Base-by-base conservation (phyloP, 2,113 vertebrate species). In the Myrmecobius fasciatus region DNA sequence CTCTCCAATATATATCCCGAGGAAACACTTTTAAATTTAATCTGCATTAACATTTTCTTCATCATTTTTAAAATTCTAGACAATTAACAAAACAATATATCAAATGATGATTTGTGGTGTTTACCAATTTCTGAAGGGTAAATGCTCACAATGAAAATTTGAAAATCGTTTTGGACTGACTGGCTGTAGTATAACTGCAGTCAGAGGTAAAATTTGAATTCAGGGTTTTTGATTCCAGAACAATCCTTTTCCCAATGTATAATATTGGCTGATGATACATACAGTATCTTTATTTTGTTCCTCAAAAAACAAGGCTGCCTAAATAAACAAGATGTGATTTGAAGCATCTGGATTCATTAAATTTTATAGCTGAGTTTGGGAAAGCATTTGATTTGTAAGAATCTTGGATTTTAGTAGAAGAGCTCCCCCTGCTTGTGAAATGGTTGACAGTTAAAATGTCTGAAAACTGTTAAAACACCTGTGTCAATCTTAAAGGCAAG, bases 401-500 rank as follows among this genome's bases (percentile, higher is more conserved):
- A 17, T 8, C 8, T 91, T 43, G 17, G 89, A 96, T 67, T 95
- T 96, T 95, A 53, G 93, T 93, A 88, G 89, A 90, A 25, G 93
- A 92, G 97, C 92, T 47, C 96, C 97, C 95, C 94, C 98, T 98
- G 93, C 97, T 22, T 97, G 95, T n/a, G 89, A 36, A 46, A 20
- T 8, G 56, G 91, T 89, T 96, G 14, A 49, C 49, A 52, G 83
- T n/a, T 92, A n/a, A 51, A 0, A 1, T 9, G 0, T 0, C 46
- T 89, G 89, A 52, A 95, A 93, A 91, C 10, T 49, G 14, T 3
- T 7, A 88, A 75, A 52, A 22, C 8, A 4, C 24, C 25, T 36
- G 28, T 31, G 36, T 47, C 49, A 51, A 67, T 43, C 8, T 20
- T 43, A 43, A 43, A 43, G 43, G 17, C n/a, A 22, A 17, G 67